Evolutionary conservation across 1,140 invertebrate species (phyloP), one percentile per base, ranked within the genome.

Genomic region (Drosophila ogumai): DNA sequence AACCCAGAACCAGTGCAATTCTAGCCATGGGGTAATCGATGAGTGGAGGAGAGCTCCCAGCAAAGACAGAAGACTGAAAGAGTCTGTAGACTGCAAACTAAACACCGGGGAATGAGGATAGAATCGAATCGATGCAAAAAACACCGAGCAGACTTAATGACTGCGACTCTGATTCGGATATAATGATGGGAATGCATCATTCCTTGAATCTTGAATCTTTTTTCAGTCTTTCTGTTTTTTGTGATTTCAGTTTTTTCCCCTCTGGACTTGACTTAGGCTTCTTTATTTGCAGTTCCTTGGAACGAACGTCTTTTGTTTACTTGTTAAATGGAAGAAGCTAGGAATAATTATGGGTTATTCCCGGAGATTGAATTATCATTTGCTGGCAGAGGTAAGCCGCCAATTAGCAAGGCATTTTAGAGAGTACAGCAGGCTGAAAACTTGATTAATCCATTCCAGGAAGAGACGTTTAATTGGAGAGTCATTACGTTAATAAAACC

Each of bases 161-260:
- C 67, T 63, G 38, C 54, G 34, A 72, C 41, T 75, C 61, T 38
- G 63, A 68, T 68, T 40, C 74, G 57, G 41, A 81, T 61, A 75
- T 85, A 65, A 77, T 84, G 63, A 85, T 80, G 72, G 55, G 66
- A 76, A 78, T 49, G 40, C 60, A 75, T 65, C 25, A 47, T 61
- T 56, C 50, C 19, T 22, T 10, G 66, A 15, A 25, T 25, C 59
- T 25, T 34, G 32, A 59, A 40, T 32, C 31, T 54, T 31, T 55
- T 36, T 38, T 32, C 6, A 34, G 32, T 34, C 47, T 59, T 36
- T 65, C n/a, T 54, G 6, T 31, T 44, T 41, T 60, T 13, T 36
- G 34, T 38, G 34, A 55, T 34, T 12, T 50, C 44, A 40, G 17
- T 40, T 31, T 49, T 12, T 3, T 6, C 15, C 15, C 34, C 17